Conservation (phyloP, 2,888 invertebrate genomes). For the Neocrepidodera transversa region DNA sequence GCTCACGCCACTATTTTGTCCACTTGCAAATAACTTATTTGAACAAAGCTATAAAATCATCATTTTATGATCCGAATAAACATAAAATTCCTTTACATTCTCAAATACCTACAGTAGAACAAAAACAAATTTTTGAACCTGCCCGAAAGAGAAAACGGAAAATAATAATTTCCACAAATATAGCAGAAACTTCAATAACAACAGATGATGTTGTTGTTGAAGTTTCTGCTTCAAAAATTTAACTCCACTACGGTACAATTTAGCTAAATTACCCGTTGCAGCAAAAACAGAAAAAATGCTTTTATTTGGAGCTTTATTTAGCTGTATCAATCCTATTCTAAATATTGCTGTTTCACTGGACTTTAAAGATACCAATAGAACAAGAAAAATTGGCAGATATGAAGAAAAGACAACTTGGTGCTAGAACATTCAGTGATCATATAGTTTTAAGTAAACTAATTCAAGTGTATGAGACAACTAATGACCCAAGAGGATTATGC, state of each 20-base stretch:
- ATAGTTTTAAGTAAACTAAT: constrained; percentile 73
- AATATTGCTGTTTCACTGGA: constrained; percentile 86
- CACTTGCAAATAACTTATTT: constrained; percentile 73
- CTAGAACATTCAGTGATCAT: constrained; percentile 79
- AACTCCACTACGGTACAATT: constrained; percentile 89
- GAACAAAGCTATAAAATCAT: constrained; percentile 60
- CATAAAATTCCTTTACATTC: constrained; percentile 83
- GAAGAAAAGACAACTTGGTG: constrained; percentile 66
- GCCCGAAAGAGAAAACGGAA: constrained; percentile 71
- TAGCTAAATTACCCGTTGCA: constrained; percentile 87
- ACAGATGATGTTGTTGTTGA: constrained; percentile 95
- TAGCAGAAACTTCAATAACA: constrained; percentile 96
- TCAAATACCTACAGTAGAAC: constrained; percentile 82
- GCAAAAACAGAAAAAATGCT: constrained; percentile 93
- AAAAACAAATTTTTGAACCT: constrained; percentile 77
- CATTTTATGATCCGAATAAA: constrained; percentile 60
- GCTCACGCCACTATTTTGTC: too few species aligned
- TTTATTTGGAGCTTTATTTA: constrained; percentile 84
- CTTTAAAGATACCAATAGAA: constrained; percentile 83
- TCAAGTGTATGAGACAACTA: constrained; percentile 65
- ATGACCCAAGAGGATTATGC: constrained; percentile 68
- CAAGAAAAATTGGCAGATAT: constrained; percentile 65
- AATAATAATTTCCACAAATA: constrained; percentile 89
- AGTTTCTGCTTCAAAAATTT: constrained; percentile 82
- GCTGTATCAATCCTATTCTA: constrained; percentile 88